A percentile compares a stretch with the other conserved stretches of the same genome.
These are phyloP conservation scores for Stictocephala bisonia DNA, from an alignment of 2,888 invertebrate genomes.

Conservation along the genomic window DNA sequence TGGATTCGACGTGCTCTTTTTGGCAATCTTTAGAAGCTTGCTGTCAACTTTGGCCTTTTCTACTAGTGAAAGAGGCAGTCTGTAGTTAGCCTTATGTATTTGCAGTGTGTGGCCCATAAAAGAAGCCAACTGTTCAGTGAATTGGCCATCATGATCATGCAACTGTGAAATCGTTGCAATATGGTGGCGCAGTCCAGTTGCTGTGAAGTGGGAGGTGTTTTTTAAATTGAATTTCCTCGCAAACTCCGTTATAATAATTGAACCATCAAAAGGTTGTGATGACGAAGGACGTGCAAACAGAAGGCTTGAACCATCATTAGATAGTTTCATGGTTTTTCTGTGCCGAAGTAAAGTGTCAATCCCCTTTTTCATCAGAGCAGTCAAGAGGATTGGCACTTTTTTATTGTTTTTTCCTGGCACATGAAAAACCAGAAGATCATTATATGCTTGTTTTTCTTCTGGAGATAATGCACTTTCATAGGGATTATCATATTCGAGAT, in stretches of 20 bases:
- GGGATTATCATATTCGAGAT: neutral
- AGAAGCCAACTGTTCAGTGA: conserved; percentile 1
- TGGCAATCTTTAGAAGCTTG: conserved; percentile 3
- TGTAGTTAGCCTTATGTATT: conserved; percentile 6
- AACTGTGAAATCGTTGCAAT: neutral
- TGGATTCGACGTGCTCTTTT: neutral
- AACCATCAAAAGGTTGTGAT: too few species aligned
- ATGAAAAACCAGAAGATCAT: conserved; percentile 20
- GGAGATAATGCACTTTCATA: neutral
- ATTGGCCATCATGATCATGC: neutral
- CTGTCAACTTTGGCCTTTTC: conserved; percentile 4
- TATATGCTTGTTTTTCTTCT: neutral
- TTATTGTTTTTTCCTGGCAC: conserved; percentile 32
- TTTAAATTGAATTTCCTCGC: neutral
- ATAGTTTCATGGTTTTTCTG: neutral
- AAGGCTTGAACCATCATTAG: neutral
- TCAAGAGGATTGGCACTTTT: conserved; percentile 24
- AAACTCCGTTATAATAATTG: neutral
- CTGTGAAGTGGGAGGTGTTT: neutral
- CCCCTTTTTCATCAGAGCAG: conserved; percentile 1
- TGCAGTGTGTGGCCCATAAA: conserved; percentile 5
- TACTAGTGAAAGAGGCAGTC: neutral
- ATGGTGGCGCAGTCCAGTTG: conserved; percentile 18
- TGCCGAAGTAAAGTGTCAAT: conserved; percentile 5
- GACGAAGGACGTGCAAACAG: neutral